Base-by-base conservation (phyloP, 2,888 invertebrate genomes). In the Folsomia candida region DNA sequence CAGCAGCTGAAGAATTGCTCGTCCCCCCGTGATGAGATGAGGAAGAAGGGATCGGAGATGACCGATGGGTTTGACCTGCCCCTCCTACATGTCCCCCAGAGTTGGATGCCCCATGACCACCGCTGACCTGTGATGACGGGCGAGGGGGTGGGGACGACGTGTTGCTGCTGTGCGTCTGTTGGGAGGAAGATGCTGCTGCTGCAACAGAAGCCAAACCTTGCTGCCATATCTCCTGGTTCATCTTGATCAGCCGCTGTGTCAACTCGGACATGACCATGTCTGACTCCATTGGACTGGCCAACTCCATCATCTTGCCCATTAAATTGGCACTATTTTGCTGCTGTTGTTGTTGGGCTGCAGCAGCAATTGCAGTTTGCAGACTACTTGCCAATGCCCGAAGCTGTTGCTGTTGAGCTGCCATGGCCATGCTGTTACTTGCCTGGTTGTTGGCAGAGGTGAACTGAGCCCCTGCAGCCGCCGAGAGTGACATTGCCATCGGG, bases 151-250 rank as follows among this genome's bases (percentile, higher is more conserved):
- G 9, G 18, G 18, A 51, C 54, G 61, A 61, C 51, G 60, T 0
- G n/a, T n/a, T n/a, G n/a, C n/a, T n/a, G 61, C 51, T n/a, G 37
- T 47, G 47, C 18, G 9, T 9, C 18, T 47, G 47, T 47, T 47
- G 47, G 6, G 4, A 59, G 26, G 68, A 71, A 26, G 72, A 65
- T 57, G 72, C 76, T 47, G 76, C 77, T n/a, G 72, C 76, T n/a
- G 74, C 75, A 11, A 73, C 76, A 59, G 73, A 71, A 37, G 74
- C 74, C 65, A 78, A 75, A 66, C 76, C 76, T 75, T 79, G 79
- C 66, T 80, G 80, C 80, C 80, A 80, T 51, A 80, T 62, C 69
- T 80, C 80, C 69, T 80, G 80, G 67, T 80, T 80, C 80, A 80
- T 79, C 71, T 80, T 80, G 11, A 80, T 69, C 54, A 80, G 76